Conservation (phyloP, 2,797 vertebrate species). For the Melanitta fusca region DNA sequence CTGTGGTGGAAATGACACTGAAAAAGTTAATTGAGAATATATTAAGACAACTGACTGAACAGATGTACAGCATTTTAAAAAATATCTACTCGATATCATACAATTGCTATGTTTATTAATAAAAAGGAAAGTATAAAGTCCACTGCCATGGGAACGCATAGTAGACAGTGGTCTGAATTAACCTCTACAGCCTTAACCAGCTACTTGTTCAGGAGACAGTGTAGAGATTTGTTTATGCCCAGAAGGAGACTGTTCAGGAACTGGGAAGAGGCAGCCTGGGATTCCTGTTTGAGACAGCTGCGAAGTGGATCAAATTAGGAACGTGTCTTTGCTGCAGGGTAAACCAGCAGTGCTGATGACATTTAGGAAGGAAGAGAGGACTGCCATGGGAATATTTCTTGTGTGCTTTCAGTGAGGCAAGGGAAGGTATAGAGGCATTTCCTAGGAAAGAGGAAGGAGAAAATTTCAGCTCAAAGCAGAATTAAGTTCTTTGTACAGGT, state of each 20-base stretch:
- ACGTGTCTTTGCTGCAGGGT: neutral
- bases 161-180: neutral
- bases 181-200: neutral
- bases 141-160: neutral
- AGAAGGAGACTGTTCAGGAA: slow-evolving; percentile 23
- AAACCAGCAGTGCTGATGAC: neutral
- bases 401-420: neutral
- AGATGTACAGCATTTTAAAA: neutral
- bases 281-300: slow-evolving; percentile 42
- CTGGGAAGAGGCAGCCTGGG: neutral
- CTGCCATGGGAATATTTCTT: neutral
- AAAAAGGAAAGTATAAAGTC: accelerated
- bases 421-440: neutral
- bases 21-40: neutral
- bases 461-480: neutral
- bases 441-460: neutral
- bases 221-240: neutral
- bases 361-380: neutral
- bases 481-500: neutral
- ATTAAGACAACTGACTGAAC: neutral
- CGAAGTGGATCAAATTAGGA: neutral
- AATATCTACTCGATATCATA: neutral
- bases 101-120: neutral
- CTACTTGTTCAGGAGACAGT: neutral
- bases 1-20: neutral